These are phyloP conservation scores for Aplodontia rufa DNA, from an alignment of 2,113 vertebrate species.

Conservation along the genomic window DNA sequence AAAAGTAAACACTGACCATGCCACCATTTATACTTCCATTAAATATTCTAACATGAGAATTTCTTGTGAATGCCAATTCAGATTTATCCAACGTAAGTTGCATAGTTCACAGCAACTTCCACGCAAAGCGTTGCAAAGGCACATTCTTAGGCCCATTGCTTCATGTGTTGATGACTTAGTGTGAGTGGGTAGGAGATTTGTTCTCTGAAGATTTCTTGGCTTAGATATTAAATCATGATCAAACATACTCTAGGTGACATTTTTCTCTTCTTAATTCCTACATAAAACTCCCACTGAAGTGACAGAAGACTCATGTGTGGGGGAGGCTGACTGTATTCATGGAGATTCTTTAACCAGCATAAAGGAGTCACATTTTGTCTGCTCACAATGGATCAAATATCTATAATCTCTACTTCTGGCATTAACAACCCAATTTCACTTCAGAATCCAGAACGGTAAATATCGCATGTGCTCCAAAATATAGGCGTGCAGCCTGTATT, in stretches of 20 bases:
- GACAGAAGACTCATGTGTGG: constrained; percentile 49
- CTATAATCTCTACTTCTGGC: background rate
- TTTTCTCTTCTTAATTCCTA: constrained; percentile 67
- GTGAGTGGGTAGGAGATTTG: constrained; percentile 52
- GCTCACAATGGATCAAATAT: background rate
- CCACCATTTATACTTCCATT: background rate
- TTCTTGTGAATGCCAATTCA: background rate
- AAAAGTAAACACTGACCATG: background rate
- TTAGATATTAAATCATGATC: constrained; percentile 59
- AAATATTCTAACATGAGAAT: background rate
- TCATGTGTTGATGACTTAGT: constrained; percentile 34
- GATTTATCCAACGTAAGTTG: background rate
- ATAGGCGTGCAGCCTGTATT: background rate
- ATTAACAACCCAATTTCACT: constrained; percentile 19
- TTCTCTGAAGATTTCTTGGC: constrained; percentile 42
- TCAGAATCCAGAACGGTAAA: background rate
- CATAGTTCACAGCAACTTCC: background rate
- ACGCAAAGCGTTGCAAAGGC: background rate
- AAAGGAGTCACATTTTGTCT: constrained; percentile 14
- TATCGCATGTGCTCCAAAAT: background rate
- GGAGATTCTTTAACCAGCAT: constrained; percentile 12
- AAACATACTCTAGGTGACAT: constrained; percentile 57
- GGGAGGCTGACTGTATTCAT: constrained; percentile 50
- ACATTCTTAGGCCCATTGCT: background rate
- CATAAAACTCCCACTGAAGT: constrained; percentile 71